A percentile compares a stretch with the other conserved stretches of the same genome.
These are phyloP conservation scores for Carcinoscorpius rotundicauda DNA, from an alignment of 1,140 invertebrate genomes.

Conservation along the genomic window DNA sequence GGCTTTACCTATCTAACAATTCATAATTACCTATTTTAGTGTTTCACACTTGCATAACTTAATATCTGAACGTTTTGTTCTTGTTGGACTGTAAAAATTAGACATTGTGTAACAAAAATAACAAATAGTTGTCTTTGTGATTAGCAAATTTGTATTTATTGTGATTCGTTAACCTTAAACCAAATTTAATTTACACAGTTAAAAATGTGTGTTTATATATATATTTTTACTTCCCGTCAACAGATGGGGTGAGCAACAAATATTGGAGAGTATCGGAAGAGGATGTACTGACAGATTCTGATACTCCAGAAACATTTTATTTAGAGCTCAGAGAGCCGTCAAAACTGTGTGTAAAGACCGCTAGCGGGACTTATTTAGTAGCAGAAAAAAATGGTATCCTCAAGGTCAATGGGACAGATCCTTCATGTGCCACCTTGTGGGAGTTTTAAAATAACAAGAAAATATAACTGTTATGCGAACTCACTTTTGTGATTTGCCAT, in stretches of 20 bases:
- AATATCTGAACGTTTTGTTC: too few species aligned
- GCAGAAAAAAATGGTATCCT: slow-evolving; percentile 91
- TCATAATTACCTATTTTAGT: too few species aligned
- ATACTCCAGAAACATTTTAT: slow-evolving; percentile 72
- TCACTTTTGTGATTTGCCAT: too few species aligned
- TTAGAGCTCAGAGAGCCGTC: slow-evolving; percentile 85
- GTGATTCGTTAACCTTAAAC: too few species aligned
- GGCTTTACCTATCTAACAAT: too few species aligned
- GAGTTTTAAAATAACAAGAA: slow-evolving; percentile 59
- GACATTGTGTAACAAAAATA: too few species aligned
- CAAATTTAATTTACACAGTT: background rate
- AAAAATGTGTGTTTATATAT: background rate
- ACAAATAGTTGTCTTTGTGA: too few species aligned
- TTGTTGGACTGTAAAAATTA: too few species aligned
- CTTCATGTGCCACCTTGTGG: slow-evolving; percentile 75
- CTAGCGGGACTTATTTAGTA: slow-evolving; percentile 62
- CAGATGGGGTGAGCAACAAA: slow-evolving; percentile 52
- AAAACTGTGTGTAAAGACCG: slow-evolving; percentile 72
- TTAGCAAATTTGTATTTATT: too few species aligned
- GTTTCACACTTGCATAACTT: too few species aligned
- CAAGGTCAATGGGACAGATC: slow-evolving; percentile 63
- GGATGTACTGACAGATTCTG: slow-evolving; percentile 69
- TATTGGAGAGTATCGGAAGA: slow-evolving; percentile 86
- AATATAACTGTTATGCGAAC: background rate
- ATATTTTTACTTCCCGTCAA: background rate